Percentiles rank a stretch among this genome's conserved stretches.
Evolutionary conservation across 2,888 invertebrate species (phyloP).

Genomic region (Syrista parreyssii): DNA sequence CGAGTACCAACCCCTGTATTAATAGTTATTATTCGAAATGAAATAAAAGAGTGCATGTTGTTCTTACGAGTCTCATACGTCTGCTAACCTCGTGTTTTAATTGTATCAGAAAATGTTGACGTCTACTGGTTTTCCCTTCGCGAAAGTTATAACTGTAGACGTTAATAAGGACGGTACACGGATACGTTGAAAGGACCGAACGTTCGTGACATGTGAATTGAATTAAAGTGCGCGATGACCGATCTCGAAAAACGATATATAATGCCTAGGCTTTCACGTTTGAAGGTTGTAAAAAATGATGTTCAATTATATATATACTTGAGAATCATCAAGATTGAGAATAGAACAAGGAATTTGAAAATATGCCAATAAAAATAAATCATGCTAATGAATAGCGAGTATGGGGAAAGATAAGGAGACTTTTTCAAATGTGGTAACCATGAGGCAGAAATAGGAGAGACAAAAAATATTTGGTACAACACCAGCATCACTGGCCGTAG

Average conservation of each 20-base stretch:
- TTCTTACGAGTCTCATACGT: no score
- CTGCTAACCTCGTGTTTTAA: background rate
- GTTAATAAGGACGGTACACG: background rate
- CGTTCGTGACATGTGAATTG: background rate
- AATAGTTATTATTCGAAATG: background rate
- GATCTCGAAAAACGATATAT: background rate
- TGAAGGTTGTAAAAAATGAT: background rate
- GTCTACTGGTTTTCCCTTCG: background rate
- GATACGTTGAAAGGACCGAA: background rate
- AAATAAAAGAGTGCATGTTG: background rate
- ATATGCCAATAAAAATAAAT: background rate
- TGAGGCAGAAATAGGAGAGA: background rate
- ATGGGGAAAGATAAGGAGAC: background rate
- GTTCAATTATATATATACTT: background rate
- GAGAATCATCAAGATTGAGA: background rate
- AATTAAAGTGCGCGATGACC: background rate
- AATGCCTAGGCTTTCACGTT: background rate
- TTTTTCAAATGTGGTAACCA: background rate
- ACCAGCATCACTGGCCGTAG: background rate
- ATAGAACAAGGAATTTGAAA: background rate
- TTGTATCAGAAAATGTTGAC: background rate
- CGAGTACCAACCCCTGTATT: background rate
- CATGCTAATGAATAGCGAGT: background rate
- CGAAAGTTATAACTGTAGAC: background rate
- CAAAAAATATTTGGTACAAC: background rate